phyloP scores from a whole-genome alignment of 2,797 vertebrate species.

The Botia kubotai region DNA sequence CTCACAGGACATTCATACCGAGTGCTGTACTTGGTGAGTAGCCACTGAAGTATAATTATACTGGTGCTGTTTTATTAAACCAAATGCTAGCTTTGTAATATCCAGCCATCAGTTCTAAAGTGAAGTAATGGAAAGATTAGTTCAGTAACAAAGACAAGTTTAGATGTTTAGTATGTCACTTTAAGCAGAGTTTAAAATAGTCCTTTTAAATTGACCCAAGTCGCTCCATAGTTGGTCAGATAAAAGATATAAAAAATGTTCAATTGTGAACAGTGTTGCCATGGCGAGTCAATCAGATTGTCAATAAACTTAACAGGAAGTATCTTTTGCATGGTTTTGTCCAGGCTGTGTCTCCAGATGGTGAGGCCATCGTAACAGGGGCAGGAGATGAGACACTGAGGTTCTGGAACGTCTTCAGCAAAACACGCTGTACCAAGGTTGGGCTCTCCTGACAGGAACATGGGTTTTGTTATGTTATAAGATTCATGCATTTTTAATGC shows the following conservation, averaged over 20 bases:
- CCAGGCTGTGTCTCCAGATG: conserved; percentile 84
- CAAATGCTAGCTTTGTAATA: not conserved
- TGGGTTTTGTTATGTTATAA: not conserved
- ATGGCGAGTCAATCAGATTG: too few relatives aligned
- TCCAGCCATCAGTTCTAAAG: not conserved
- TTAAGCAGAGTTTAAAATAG: too few relatives aligned
- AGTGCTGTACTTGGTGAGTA: conserved; percentile 82
- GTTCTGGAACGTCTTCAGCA: conserved; percentile 88
- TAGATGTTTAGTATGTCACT: too few relatives aligned
- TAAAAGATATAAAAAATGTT: too few relatives aligned
- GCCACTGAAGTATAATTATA: not conserved
- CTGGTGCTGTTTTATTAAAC: not conserved
- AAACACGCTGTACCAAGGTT: conserved; percentile 86
- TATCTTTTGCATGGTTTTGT: not conserved
- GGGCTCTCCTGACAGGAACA: not conserved
- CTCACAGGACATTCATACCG: conserved; percentile 85
- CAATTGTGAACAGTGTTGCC: too few relatives aligned
- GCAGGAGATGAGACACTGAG: conserved; percentile 84
- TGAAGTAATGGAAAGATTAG: too few relatives aligned
- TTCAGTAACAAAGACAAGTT: too few relatives aligned
- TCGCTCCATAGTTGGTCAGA: too few relatives aligned
- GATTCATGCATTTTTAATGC: too few relatives aligned
- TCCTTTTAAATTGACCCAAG: too few relatives aligned
- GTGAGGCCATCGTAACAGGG: conserved; percentile 85
- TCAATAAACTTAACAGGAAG: too few relatives aligned